Conservation (phyloP, 2,888 invertebrate species). For the Xestobium rufovillosum region DNA sequence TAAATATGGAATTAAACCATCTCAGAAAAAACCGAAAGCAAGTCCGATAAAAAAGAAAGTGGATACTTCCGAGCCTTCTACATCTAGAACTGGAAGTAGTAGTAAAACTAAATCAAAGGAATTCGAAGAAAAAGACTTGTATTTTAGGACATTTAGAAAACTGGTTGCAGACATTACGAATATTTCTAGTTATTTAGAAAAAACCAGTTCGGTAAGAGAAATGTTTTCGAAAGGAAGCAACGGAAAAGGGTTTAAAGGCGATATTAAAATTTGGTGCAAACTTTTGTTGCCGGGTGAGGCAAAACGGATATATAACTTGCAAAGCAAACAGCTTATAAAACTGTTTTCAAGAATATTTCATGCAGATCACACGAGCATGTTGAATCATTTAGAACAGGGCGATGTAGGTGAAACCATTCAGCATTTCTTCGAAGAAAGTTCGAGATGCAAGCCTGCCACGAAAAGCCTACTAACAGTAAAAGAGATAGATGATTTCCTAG, state of each 20-base stretch:
- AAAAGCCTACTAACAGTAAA: conserved; percentile 66
- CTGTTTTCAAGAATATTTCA: conserved; percentile 75
- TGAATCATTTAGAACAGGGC: conserved; percentile 79
- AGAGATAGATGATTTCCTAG: conserved; percentile 70
- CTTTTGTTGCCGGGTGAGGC: conserved; percentile 74
- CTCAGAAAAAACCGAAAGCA: conserved; percentile 20
- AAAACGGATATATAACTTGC: conserved; percentile 84
- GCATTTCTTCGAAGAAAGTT: conserved; percentile 64
- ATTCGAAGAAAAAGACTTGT: conserved; percentile 52
- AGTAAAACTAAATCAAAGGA: conserved; percentile 14
- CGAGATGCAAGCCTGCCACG: conserved; percentile 49
- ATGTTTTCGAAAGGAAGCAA: conserved; percentile 57
- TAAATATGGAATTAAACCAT: conserved; percentile 47
- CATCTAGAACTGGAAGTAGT: conserved; percentile 14
- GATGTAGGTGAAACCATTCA: conserved; percentile 84
- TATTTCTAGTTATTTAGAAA: conserved; percentile 72
- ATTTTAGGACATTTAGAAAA: conserved; percentile 67
- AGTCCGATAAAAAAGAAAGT: conserved; percentile 2
- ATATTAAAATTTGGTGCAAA: conserved; percentile 72
- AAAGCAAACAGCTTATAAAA: conserved; percentile 86
- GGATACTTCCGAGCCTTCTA: conserved; percentile 1
- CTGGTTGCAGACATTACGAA: conserved; percentile 72
- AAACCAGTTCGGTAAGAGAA: conserved; percentile 64
- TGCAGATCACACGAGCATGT: conserved; percentile 70
- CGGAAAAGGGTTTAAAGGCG: conserved; percentile 64